phyloP scores from a whole-genome alignment of 2,113 vertebrate species.

The Amia ocellicauda region DNA sequence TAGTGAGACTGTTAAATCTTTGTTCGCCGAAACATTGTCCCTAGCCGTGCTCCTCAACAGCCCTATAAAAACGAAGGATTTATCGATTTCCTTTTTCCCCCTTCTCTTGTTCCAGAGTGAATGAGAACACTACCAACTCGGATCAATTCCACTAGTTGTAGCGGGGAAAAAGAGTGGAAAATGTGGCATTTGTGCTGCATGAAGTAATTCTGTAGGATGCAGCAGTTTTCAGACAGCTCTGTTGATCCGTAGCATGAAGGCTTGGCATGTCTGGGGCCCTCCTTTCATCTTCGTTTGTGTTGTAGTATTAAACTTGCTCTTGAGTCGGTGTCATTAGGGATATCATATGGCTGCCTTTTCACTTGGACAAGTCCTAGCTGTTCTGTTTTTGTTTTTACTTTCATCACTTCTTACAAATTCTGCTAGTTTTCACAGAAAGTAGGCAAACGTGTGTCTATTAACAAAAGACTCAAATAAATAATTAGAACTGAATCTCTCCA shows the following conservation, averaged over 20 bases:
- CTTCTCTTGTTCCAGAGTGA: constrained; percentile 20
- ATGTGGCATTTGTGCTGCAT: constrained; percentile 43
- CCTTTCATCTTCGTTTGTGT: constrained; percentile 6
- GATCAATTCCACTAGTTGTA: constrained; percentile 38
- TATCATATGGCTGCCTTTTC: constrained; percentile 13
- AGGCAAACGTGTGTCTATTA: no score
- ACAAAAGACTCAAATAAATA: no score
- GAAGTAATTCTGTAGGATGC: constrained; percentile 32
- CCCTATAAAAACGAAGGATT: constrained; percentile 38
- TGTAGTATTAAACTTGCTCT: constrained; percentile 4
- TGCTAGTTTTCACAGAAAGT: no score
- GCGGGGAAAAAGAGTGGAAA: constrained; percentile 37
- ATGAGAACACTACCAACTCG: constrained; percentile 19
- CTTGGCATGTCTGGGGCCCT: not conserved
- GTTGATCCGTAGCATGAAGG: constrained; percentile 12
- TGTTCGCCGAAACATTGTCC: constrained; percentile 34
- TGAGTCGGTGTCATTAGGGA: not conserved
- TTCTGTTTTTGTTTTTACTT: not conserved
- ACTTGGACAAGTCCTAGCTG: constrained; percentile 3
- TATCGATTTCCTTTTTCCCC: constrained; percentile 27
- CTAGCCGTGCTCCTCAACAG: constrained; percentile 4
- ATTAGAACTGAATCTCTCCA: no score
- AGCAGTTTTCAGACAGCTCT: constrained; percentile 30
- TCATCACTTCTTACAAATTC: not conserved
- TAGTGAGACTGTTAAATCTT: constrained; percentile 27